phyloP scores from a whole-genome alignment of 2,888 invertebrate species.

The Dromius quadrimaculatus region DNA sequence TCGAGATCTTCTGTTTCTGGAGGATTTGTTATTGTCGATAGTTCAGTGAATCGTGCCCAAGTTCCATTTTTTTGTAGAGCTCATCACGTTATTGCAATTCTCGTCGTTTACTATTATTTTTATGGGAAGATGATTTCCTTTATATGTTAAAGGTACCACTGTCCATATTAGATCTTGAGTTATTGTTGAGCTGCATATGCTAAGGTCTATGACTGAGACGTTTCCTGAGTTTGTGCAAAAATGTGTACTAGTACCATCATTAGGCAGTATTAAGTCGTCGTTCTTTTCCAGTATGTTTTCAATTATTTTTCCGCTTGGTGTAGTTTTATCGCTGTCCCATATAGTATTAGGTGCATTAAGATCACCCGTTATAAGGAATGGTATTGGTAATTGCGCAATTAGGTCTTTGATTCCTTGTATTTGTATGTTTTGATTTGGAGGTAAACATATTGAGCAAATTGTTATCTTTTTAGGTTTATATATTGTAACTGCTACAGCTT shows the following conservation, averaged over 20 bases:
- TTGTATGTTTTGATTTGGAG: too few species aligned
- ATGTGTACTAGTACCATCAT: constrained; percentile 10
- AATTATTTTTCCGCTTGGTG: not conserved
- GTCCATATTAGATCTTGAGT: not conserved
- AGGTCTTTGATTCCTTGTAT: too few species aligned
- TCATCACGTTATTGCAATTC: constrained; percentile 4
- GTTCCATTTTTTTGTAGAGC: not conserved
- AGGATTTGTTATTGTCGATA: not conserved
- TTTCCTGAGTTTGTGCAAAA: not conserved
- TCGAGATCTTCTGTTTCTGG: constrained; percentile 11
- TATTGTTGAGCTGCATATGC: not conserved
- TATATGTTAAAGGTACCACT: constrained; percentile 6
- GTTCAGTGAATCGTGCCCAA: not conserved
- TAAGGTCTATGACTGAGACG: constrained; percentile 1
- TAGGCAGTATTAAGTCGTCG: not conserved
- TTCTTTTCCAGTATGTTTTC: not conserved
- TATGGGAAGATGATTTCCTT: constrained; percentile 7
- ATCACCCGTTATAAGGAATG: too few species aligned
- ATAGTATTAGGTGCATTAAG: too few species aligned
- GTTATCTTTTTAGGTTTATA: too few species aligned
- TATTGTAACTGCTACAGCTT: too few species aligned
- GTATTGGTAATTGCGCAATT: too few species aligned
- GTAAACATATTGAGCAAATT: too few species aligned
- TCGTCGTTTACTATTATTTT: not conserved
- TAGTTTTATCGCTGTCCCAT: too few species aligned